Base-by-base conservation (phyloP, 2,888 invertebrate species). In the Dynastes maya region DNA sequence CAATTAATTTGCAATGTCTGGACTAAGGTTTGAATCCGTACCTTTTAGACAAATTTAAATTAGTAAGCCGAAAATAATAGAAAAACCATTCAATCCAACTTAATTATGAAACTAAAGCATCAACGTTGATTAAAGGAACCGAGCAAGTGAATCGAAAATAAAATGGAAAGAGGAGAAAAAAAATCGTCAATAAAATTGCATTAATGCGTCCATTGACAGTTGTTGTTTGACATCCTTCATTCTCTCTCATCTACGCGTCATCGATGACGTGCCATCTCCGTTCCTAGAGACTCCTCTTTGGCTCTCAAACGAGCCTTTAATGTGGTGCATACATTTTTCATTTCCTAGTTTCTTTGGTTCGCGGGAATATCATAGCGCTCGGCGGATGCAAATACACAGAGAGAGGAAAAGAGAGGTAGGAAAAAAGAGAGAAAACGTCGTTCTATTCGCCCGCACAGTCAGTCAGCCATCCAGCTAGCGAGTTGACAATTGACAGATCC, bases 401-500 rank as follows among this genome's bases (percentile, higher is more conserved):
- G 11, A 45, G 45, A 11, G 45, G 11, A 2, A 45, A 45, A 45
- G 45, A 45, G 45, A 45, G 9, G 11, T 8, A 8, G 45, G 45
- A 45, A 45, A 45, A 45, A 45, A 45, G 45, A 45, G 45, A 67
- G 67, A 49, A 22, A 45, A 22, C 6, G 9, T 4, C 45, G 16
- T 2, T 29, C 49, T 45, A 67, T 67, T 49, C 67, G 11, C 0
- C 45, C 45, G 22, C 32, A 29, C n/a, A 67, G 49, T 49, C 67
- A 67, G 45, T 22, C 67, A 67, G 45, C 67, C 67, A 67, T 84
- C 83, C 58, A 55, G 84, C 84, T 83, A 82, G 83, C 83, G 83
- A 84, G 85, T 84, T 86, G 85, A 87, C 87, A 86, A 87, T 87
- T 87, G 86, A 87, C 86, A 86, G 87, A 87, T 86, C 86, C 86